A percentile compares a stretch with the other conserved stretches of the same genome.
Evolutionary conservation across 2,797 vertebrate genomes (phyloP).

Genomic region (Sebastes vulpes): DNA sequence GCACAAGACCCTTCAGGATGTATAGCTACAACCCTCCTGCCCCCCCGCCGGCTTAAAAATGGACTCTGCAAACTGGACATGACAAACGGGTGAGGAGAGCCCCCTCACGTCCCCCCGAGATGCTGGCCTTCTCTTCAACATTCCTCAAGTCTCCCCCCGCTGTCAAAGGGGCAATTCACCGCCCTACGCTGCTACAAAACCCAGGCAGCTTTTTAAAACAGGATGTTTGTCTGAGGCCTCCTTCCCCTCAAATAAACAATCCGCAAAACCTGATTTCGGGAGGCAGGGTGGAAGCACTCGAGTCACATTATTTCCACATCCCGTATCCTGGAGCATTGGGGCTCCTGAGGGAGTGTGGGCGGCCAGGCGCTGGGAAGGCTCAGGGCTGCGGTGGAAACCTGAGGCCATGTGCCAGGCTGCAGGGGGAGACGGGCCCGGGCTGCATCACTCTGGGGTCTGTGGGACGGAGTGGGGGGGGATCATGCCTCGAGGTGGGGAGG

Average conservation of each 20-base stretch:
- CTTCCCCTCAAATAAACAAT: slow-evolving; percentile 96
- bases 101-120: slow-evolving; percentile 69
- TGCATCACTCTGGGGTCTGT: slow-evolving; percentile 59
- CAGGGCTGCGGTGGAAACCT: slow-evolving; percentile 85
- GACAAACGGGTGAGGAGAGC: slow-evolving; percentile 75
- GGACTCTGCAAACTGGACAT: slow-evolving; percentile 70
- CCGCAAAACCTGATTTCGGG: slow-evolving; percentile 89
- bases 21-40: slow-evolving; percentile 46
- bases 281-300: slow-evolving; percentile 88
- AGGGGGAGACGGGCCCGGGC: slow-evolving; percentile 61
- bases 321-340: slow-evolving; percentile 82
- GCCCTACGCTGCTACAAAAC: slow-evolving; percentile 82
- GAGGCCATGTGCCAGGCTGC: slow-evolving; percentile 82
- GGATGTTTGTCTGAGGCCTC: slow-evolving; percentile 94
- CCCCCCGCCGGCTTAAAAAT: slow-evolving; percentile 51
- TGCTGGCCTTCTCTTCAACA: slow-evolving; percentile 86
- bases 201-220: slow-evolving; percentile 90
- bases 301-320: slow-evolving; percentile 87
- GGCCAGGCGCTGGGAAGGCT: slow-evolving; percentile 77
- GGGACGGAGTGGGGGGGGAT: slow-evolving; percentile 44
- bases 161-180: slow-evolving; percentile 85
- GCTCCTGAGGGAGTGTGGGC: slow-evolving; percentile 71
- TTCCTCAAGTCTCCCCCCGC: slow-evolving; percentile 76
- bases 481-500: slow-evolving; percentile 29
- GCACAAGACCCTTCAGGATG: slow-evolving; percentile 74